Base-by-base conservation (phyloP, 2,113 vertebrate genomes). In the Sinocyclocheilus maitianheensis region DNA sequence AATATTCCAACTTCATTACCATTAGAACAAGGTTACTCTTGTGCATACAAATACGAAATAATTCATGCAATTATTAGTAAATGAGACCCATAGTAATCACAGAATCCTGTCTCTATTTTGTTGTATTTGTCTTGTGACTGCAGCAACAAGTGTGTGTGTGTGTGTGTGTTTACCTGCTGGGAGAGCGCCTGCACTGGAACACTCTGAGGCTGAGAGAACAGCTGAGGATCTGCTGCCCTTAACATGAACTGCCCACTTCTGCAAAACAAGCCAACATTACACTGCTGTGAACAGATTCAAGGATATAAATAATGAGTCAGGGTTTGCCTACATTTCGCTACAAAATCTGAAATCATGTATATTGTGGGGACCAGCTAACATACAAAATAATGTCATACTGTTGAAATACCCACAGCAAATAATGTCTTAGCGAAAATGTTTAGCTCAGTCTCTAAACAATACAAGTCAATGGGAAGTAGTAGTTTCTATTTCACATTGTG, bases 161-260 rank as follows among this genome's bases (percentile, higher is more conserved):
- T 48, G 46, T 67, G 40, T 83, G 65, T 37, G 26, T 84, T 12
- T 95, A 99, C 97, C 97, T 98, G 96, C 62, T 94, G 92, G n/a
- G 98, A 99, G 65, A 98, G 93, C 0, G 94, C 97, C 86, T 48
- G 46, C 83, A 97, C 53, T 40, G 91, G 92, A 93, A 99, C 88
- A 0, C 92, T 91, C 84, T 95, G 91, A 0, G 94, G 91, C 58
- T 92, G 92, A 51, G 97, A 98, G 88, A 94, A 94, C 43, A 96
- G 91, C 40, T 96, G 94, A 0, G 95, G 94, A 92, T 97, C 93
- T 0, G 94, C 93, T 22, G 95, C 93, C 78, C 94, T 48, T 91
- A 99, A 69, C 60, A 91, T 91, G 90, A 99, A 97, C 37, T 95
- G 94, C 26, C 96, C 97, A 87, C 87, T 95, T 94, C 46, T 48